Conservation (phyloP, 2,888 invertebrate species). For the Drosophila crucigera region DNA sequence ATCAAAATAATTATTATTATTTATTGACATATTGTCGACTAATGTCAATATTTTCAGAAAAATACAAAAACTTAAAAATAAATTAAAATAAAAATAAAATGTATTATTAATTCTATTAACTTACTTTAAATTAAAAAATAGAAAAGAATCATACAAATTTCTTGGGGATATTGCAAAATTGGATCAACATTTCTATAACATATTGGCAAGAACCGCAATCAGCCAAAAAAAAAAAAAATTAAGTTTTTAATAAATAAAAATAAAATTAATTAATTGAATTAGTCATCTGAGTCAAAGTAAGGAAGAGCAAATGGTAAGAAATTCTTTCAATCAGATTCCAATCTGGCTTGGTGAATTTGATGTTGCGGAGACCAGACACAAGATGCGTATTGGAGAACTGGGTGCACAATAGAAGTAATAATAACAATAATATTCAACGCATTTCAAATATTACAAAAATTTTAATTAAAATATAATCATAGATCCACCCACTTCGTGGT, state of each 20-base stretch:
- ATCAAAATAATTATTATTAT: not conserved
- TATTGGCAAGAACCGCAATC: not conserved
- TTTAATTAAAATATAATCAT: not conserved
- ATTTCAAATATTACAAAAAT: not conserved
- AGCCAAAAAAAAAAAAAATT: not conserved
- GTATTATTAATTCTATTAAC: not conserved
- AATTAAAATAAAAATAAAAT: not conserved
- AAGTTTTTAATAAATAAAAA: not conserved
- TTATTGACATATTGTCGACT: not conserved
- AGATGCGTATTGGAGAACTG: not conserved
- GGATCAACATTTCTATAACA: not conserved
- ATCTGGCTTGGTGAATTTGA: rapidly evolving
- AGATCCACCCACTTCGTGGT: not conserved
- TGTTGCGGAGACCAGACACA: not conserved
- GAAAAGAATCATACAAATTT: too few species aligned
- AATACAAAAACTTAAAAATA: not conserved
- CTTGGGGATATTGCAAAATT: not conserved
- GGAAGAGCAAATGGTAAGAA: not conserved
- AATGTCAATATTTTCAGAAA: not conserved
- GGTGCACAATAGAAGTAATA: not conserved
- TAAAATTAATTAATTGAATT: too few species aligned
- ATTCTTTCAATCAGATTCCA: not conserved
- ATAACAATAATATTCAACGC: not conserved
- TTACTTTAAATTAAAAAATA: too few species aligned
- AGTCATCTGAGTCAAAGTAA: not conserved